A percentile compares a stretch with the other conserved stretches of the same genome.
Conservation (phyloP, 2,797 vertebrate genomes). For the Urocyon cinereoargenteus region DNA sequence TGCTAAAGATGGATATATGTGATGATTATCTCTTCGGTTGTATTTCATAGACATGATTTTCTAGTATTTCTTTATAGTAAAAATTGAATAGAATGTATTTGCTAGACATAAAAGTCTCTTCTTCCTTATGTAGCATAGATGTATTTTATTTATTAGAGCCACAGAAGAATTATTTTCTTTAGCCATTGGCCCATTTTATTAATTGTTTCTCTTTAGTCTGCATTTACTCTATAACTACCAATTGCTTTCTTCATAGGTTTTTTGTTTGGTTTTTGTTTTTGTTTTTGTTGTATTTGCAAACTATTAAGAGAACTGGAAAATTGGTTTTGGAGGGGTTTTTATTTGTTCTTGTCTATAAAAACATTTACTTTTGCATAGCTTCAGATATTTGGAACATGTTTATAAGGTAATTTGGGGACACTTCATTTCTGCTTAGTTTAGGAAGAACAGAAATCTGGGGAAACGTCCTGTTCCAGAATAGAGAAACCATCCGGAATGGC, state of each 20-base stretch:
- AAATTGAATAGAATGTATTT: conserved; percentile 38
- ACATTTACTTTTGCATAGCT: conserved; percentile 47
- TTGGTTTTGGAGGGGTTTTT: background rate
- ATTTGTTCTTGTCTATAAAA: conserved; percentile 46
- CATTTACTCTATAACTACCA: background rate
- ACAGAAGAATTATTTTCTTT: conserved; percentile 51
- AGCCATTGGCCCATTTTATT: conserved; percentile 35
- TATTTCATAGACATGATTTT: conserved; percentile 31
- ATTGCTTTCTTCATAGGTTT: background rate
- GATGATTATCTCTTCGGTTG: background rate
- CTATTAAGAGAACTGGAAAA: conserved; percentile 32
- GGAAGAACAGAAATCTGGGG: conserved; percentile 25
- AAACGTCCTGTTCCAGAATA: background rate
- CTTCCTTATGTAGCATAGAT: background rate
- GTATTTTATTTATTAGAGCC: conserved; percentile 51
- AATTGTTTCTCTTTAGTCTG: conserved; percentile 40
- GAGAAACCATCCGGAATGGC: background rate
- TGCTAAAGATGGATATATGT: background rate
- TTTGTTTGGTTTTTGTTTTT: too few relatives aligned
- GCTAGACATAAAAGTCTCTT: background rate
- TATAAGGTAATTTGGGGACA: background rate
- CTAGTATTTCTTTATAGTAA: conserved; percentile 14
- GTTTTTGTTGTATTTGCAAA: conserved; percentile 14
- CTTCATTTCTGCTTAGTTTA: conserved; percentile 55
- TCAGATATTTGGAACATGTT: conserved; percentile 16